Conservation (phyloP, 2,888 invertebrate species). For the Serrognathus titanus region DNA sequence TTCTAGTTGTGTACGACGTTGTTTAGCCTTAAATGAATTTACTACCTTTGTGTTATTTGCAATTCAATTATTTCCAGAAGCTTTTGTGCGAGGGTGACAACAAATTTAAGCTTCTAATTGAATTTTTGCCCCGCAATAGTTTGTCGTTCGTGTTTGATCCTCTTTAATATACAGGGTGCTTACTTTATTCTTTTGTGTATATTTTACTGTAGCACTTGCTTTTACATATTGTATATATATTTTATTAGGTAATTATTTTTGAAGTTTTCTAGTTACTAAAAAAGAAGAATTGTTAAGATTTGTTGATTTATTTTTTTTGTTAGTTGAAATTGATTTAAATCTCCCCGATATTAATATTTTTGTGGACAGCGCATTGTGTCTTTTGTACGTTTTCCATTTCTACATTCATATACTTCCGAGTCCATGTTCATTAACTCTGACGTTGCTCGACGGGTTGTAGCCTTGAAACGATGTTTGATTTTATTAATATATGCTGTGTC, state of each 20-base stretch:
- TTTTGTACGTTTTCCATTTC: no score
- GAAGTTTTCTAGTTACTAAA: not conserved
- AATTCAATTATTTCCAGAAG: not conserved
- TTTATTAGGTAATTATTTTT: not conserved
- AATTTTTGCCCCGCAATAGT: not conserved
- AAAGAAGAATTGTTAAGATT: not conserved
- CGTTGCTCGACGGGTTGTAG: not conserved
- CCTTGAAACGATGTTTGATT: not conserved
- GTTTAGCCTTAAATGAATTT: not conserved
- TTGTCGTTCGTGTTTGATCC: not conserved
- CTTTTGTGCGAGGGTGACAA: not conserved
- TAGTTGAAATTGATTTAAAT: not conserved
- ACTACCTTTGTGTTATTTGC: not conserved
- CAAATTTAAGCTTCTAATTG: not conserved
- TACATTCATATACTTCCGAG: not conserved
- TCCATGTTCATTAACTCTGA: not conserved
- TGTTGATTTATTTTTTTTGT: slow-evolving; percentile 1
- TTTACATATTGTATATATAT: slow-evolving; percentile 1
- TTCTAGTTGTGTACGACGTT: no score
- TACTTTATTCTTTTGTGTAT: not conserved
- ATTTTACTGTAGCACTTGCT: not conserved
- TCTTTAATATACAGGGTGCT: not conserved
- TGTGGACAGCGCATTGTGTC: not conserved
- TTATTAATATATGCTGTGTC: not conserved
- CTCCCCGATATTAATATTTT: not conserved